These are phyloP conservation scores for Neoseiulus cucumeris DNA, from an alignment of 1,140 invertebrate genomes.

Conservation along the genomic window DNA sequence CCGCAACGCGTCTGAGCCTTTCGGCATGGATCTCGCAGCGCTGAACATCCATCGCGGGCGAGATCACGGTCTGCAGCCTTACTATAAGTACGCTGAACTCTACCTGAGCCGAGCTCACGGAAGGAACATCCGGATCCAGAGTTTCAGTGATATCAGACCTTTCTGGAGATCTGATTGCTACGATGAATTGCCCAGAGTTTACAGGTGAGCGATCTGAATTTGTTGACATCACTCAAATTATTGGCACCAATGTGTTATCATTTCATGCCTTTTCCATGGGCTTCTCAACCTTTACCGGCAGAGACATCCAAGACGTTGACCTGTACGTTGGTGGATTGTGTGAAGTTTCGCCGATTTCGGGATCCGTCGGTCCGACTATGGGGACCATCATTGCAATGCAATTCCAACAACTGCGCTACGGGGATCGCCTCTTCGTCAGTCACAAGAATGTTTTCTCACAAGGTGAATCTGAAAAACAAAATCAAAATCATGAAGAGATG, in stretches of 20 bases:
- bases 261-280: too few relatives aligned
- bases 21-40: constrained; percentile 33
- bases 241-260: too few relatives aligned
- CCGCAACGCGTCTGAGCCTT: constrained; percentile 11
- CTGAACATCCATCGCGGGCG: constrained; percentile 42
- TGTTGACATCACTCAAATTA: too few relatives aligned
- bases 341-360: not conserved
- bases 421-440: not conserved
- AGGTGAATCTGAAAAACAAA: not conserved
- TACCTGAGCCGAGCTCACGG: not conserved
- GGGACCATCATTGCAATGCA: not conserved
- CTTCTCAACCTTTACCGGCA: too few relatives aligned
- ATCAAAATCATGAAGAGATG: not conserved
- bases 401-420: not conserved
- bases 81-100: constrained; percentile 36
- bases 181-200: not conserved
- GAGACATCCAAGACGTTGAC: not conserved
- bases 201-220: not conserved
- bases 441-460: not conserved
- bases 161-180: not conserved
- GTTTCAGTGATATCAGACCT: not conserved
- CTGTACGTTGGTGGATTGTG: constrained; percentile 1
- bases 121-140: not conserved
- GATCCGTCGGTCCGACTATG: not conserved
- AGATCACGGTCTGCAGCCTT: constrained; percentile 66